A percentile compares a stretch with the other conserved stretches of the same genome.
Conservation (phyloP, 35 echinoderm and acorn worm genomes). For the Diadema setosum region DNA sequence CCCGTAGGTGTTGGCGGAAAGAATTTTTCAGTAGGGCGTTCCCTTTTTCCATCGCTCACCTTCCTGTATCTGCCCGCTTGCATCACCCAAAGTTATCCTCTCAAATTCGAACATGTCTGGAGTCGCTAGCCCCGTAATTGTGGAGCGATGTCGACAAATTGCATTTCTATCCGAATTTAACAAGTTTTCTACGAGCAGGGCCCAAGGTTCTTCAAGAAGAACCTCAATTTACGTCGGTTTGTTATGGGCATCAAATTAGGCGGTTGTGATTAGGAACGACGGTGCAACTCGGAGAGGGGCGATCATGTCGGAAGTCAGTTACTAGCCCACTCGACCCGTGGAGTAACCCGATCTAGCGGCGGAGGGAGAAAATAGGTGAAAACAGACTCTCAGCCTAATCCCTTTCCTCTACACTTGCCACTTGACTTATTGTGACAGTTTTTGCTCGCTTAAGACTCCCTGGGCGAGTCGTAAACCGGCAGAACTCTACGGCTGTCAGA, state of each 20-base stretch:
- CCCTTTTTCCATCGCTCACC: background rate
- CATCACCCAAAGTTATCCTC: background rate
- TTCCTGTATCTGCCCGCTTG: background rate
- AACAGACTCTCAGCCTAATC: too few relatives aligned
- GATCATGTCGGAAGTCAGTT: background rate
- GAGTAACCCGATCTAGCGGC: background rate
- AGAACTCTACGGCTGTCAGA: too few relatives aligned
- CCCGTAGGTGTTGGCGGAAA: too few relatives aligned
- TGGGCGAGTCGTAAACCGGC: too few relatives aligned
- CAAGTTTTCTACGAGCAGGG: background rate
- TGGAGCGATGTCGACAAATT: slow-evolving; percentile 18
- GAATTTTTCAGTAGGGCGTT: background rate
- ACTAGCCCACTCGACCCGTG: background rate
- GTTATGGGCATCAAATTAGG: background rate
- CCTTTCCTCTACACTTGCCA: too few relatives aligned
- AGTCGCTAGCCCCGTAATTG: background rate
- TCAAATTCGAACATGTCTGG: background rate
- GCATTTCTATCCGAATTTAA: slow-evolving; percentile 7
- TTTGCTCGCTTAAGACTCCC: too few relatives aligned
- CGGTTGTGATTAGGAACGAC: background rate
- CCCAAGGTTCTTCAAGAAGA: background rate
- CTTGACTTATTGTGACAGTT: too few relatives aligned
- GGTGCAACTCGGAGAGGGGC: background rate
- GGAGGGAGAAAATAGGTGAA: background rate
- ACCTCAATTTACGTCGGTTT: background rate